phyloP scores from a whole-genome alignment of 2,113 vertebrate species.

The Phylloscopus trochilus region DNA sequence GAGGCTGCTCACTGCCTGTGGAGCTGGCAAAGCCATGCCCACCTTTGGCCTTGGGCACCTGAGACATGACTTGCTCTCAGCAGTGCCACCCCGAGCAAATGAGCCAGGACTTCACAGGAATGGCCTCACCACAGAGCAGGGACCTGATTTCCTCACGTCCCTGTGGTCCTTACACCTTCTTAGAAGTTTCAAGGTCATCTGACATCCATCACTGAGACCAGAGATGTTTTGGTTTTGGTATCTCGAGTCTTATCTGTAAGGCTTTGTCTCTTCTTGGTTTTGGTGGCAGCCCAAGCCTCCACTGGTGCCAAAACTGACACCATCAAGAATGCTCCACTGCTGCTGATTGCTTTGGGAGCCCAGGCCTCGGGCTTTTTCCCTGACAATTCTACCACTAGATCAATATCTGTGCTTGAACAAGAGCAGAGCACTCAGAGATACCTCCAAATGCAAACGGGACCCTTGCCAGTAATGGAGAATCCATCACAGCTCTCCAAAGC shows the following conservation, averaged over 20 bases:
- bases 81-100: fast-evolving
- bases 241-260: neutral
- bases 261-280: neutral
- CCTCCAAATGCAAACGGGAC: neutral
- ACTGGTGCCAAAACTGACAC: neutral
- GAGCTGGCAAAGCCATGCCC: neutral
- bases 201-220: neutral
- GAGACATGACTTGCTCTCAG: neutral
- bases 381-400: neutral
- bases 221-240: neutral
- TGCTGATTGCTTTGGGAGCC: neutral
- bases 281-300: neutral
- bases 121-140: fast-evolving
- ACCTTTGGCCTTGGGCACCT: neutral
- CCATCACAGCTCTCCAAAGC: neutral
- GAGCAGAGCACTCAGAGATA: neutral
- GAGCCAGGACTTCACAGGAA: fast-evolving
- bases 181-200: neutral
- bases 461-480: slow-evolving; percentile 9
- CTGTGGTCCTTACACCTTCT: neutral
- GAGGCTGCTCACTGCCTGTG: neutral
- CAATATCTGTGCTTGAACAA: neutral
- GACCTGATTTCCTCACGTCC: fast-evolving
- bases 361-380: neutral
- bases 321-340: neutral